These are phyloP conservation scores for Halcyon badia DNA, from an alignment of 2,797 vertebrate species.

Conservation along the genomic window DNA sequence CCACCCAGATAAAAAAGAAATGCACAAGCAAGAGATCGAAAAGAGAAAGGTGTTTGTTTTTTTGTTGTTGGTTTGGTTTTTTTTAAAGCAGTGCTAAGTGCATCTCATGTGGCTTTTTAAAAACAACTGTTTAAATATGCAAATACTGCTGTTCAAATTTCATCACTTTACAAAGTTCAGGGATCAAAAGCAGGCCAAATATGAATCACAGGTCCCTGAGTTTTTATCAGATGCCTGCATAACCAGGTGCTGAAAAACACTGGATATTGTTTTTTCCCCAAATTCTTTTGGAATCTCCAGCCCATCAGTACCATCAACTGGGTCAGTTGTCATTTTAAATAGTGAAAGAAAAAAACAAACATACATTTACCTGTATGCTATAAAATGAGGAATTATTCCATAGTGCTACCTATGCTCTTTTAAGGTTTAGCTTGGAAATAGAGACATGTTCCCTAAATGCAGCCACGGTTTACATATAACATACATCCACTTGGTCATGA, in stretches of 20 bases:
- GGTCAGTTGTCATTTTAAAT: conserved; percentile 7
- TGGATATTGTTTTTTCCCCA: not conserved
- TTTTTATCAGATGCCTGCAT: conserved; percentile 24
- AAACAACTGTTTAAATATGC: conserved; percentile 62
- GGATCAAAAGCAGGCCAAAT: conserved; percentile 61
- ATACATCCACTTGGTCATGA: accelerated
- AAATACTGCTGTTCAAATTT: conserved; percentile 68
- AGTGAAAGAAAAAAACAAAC: not conserved
- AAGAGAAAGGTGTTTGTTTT: not conserved
- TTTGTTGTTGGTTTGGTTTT: not conserved
- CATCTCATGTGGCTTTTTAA: conserved; percentile 46
- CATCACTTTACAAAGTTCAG: conserved; percentile 54
- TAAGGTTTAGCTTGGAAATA: not conserved
- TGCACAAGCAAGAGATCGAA: conserved; percentile 1
- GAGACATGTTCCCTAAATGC: not conserved
- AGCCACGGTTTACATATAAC: not conserved
- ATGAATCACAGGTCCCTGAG: conserved; percentile 48
- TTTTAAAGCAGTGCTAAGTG: not conserved
- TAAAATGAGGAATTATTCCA: not conserved
- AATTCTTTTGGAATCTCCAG: not conserved
- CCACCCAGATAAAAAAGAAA: not conserved
- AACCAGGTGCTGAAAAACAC: not conserved
- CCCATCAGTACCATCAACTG: not conserved
- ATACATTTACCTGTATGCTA: not conserved
- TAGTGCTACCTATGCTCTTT: not conserved